A percentile compares a stretch with the other conserved stretches of the same genome.
These are phyloP conservation scores for Vimba vimba DNA, from an alignment of 2,113 vertebrate genomes.

Conservation along the genomic window DNA sequence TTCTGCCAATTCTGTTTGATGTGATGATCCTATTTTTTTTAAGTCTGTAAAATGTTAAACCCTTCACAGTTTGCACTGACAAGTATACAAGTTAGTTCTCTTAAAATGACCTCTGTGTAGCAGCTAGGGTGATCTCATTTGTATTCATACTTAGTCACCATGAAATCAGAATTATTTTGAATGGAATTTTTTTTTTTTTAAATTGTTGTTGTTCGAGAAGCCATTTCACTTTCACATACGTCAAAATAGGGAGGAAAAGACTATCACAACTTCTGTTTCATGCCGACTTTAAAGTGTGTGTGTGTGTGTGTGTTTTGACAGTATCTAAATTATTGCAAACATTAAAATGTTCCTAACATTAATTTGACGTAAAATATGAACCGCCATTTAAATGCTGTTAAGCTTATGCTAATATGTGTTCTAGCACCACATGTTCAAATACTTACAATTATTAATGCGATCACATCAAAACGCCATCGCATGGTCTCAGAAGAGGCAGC, in stretches of 20 bases:
- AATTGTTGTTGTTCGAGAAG: no score
- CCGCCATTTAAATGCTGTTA: not conserved
- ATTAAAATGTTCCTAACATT: not conserved
- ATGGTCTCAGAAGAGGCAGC: not conserved
- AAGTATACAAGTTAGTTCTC: not conserved
- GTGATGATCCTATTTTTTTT: constrained; percentile 53
- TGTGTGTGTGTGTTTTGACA: not conserved
- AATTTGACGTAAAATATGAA: not conserved
- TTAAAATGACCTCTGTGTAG: not conserved
- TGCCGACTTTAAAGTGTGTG: not conserved
- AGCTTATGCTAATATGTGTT: not conserved
- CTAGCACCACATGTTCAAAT: not conserved
- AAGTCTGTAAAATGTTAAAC: constrained; percentile 6
- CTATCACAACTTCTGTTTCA: no score
- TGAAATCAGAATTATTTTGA: no score
- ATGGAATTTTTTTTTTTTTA: no score
- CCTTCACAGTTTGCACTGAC: constrained; percentile 1
- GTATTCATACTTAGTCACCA: not conserved
- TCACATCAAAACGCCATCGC: not conserved
- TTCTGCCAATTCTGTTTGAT: constrained; percentile 34
- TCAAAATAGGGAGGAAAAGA: no score
- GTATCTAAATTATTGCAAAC: not conserved
- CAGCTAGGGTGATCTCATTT: not conserved
- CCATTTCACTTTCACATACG: no score
- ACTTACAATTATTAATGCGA: not conserved